Percentiles rank a stretch among this genome's conserved stretches.
Evolutionary conservation across 2,888 invertebrate species (phyloP).

Genomic region (Drosophila pseudotalamancana): DNA sequence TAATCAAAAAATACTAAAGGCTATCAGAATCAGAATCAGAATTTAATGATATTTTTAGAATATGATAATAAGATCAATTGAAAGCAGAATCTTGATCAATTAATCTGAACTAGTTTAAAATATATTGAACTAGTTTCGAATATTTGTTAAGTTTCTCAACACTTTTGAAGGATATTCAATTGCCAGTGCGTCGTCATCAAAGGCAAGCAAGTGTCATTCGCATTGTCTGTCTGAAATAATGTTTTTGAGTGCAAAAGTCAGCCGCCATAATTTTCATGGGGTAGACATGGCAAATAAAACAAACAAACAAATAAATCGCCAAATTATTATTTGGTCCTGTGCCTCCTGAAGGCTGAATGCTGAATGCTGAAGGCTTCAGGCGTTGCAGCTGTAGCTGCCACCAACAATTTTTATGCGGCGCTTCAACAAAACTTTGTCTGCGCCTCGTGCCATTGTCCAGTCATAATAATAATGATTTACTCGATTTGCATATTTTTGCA

Average conservation of each 20-base stretch:
- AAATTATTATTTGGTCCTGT: constrained; percentile 63
- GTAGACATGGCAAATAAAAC: constrained; percentile 68
- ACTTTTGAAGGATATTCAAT: constrained; percentile 32
- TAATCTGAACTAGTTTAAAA: background rate
- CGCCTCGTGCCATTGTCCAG: constrained; percentile 33
- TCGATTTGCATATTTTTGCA: constrained; percentile 83
- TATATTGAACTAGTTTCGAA: background rate
- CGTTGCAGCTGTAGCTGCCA: constrained; percentile 22
- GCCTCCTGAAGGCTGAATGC: background rate
- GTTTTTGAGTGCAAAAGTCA: constrained; percentile 59
- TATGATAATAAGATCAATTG: background rate
- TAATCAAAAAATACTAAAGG: too few species aligned
- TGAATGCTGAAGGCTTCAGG: background rate
- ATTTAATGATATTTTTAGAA: too few species aligned
- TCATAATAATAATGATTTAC: constrained; percentile 82
- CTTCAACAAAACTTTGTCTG: constrained; percentile 68
- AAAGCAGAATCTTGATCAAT: background rate
- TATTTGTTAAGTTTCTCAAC: background rate
- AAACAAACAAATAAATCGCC: constrained; percentile 78
- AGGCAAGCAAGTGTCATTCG: constrained; percentile 17
- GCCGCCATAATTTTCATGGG: constrained; percentile 69
- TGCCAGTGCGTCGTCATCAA: background rate
- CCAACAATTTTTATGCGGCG: constrained; percentile 47
- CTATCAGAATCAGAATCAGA: too few species aligned
- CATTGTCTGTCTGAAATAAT: constrained; percentile 64